A percentile compares a stretch with the other conserved stretches of the same genome.
These are phyloP conservation scores for Philotrypesis tridentata DNA, from an alignment of 1,140 invertebrate species.

Conservation along the genomic window DNA sequence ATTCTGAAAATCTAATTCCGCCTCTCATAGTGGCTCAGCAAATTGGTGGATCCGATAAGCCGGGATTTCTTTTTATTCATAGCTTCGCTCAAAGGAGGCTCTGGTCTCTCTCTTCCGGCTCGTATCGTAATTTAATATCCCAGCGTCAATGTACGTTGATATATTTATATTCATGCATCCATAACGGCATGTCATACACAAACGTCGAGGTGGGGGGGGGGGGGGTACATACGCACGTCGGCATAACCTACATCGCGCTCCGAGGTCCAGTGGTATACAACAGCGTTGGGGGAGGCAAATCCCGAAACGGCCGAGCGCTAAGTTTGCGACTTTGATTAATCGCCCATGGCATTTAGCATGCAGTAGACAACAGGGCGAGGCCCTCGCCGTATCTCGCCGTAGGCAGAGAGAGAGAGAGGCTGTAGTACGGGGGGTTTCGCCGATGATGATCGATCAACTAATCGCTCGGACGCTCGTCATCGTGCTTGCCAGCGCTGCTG, in stretches of 20 bases:
- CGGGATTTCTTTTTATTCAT: constrained; percentile 4
- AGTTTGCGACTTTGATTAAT: constrained; percentile 42
- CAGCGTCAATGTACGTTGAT: background rate
- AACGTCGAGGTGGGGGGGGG: no score
- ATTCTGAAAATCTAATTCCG: background rate
- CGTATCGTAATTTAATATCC: background rate
- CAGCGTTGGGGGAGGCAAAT: background rate
- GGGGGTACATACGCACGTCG: background rate
- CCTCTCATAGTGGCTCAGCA: background rate
- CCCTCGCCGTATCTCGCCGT: background rate
- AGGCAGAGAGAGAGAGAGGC: no score
- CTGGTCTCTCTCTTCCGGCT: background rate
- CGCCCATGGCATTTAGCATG: constrained; percentile 31
- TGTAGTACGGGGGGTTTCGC: no score
- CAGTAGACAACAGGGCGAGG: background rate
- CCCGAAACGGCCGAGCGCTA: constrained; percentile 11
- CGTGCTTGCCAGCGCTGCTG: background rate
- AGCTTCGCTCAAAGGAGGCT: background rate
- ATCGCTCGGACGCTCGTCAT: constrained; percentile 12
- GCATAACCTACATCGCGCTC: background rate
- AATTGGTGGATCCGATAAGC: background rate
- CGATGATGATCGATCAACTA: constrained; percentile 35
- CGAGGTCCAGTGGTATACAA: background rate
- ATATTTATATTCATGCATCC: background rate
- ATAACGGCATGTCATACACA: background rate